These are phyloP conservation scores for Sarcophaga peregrina DNA, from an alignment of 1,140 invertebrate species.

Conservation along the genomic window DNA sequence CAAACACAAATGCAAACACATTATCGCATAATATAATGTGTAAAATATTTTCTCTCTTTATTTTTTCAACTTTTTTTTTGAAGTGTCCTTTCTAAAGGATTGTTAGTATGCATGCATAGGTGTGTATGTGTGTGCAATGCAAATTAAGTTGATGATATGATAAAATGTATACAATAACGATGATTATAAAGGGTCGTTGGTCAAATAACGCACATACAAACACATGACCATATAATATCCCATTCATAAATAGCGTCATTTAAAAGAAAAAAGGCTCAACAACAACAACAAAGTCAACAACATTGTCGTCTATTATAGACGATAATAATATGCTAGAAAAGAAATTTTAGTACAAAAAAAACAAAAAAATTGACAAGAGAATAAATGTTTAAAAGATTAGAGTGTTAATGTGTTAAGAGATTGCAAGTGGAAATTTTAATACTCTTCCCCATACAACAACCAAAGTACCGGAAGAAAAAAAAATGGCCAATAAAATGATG, in stretches of 20 bases:
- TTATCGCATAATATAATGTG: slow-evolving; percentile 41
- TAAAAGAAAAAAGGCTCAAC: background rate
- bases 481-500: background rate
- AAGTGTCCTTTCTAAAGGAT: background rate
- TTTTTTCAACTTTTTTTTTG: background rate
- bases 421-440: slow-evolving; percentile 1
- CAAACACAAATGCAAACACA: slow-evolving; percentile 34
- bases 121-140: slow-evolving; percentile 29
- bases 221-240: background rate
- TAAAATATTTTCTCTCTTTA: slow-evolving; percentile 26
- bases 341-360: background rate
- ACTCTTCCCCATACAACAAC: background rate
- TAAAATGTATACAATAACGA: slow-evolving; percentile 40
- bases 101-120: slow-evolving; percentile 17
- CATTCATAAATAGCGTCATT: background rate
- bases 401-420: slow-evolving; percentile 19
- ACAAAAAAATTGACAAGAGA: background rate
- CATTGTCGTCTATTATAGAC: background rate
- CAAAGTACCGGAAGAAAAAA: background rate
- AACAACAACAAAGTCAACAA: background rate
- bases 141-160: slow-evolving; percentile 41
- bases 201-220: background rate
- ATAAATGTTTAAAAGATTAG: slow-evolving; percentile 25
- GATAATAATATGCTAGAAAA: background rate
- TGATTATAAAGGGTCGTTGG: slow-evolving; percentile 30